phyloP scores from a whole-genome alignment of 2,113 vertebrate species.

The Grammomys dolichurus region DNA sequence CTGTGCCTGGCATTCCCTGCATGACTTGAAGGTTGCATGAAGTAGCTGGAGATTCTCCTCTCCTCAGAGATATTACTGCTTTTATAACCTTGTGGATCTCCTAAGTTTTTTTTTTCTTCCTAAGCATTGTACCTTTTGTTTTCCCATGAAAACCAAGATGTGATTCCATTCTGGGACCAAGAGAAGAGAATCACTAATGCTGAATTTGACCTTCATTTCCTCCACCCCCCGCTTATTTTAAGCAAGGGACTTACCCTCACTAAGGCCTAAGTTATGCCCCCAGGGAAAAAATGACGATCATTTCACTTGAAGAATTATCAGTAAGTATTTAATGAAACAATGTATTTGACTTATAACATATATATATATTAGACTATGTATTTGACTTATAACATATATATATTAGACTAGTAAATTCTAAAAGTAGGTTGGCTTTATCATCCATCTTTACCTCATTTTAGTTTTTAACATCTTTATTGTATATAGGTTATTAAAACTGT shows the following conservation, averaged over 20 bases:
- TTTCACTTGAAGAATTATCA: conserved; percentile 4
- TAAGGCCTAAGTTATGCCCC: neutral
- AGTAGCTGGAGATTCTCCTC: neutral
- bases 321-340: neutral
- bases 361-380: neutral
- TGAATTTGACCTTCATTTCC: neutral
- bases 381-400: neutral
- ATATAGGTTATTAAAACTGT: neutral
- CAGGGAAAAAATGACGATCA: neutral
- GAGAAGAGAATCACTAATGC: neutral
- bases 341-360: neutral
- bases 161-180: neutral
- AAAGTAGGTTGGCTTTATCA: neutral
- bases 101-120: neutral
- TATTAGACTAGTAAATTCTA: neutral
- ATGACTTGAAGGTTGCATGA: neutral
- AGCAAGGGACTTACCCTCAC: neutral
- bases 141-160: neutral
- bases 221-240: neutral
- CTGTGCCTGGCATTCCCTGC: neutral
- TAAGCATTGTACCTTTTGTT: neutral
- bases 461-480: neutral
- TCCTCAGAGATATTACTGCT: neutral
- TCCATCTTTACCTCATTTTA: neutral
- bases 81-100: neutral